Evolutionary conservation across 2,888 invertebrate species (phyloP).

Genomic region (Drosophila basisetae): DNA sequence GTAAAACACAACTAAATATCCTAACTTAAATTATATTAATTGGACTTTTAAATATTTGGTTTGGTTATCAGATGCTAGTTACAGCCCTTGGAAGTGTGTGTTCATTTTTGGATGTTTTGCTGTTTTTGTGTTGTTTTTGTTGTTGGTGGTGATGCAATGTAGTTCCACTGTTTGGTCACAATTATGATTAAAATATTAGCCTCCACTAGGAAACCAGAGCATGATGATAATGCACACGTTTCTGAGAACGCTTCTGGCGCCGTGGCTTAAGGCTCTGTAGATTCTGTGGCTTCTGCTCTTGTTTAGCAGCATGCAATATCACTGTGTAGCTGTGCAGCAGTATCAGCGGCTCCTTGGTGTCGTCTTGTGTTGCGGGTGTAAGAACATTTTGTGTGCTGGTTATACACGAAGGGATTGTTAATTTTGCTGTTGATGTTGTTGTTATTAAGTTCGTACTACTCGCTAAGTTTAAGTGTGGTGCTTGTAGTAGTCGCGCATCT

Average conservation of each 20-base stretch:
- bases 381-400: slow-evolving; percentile 57
- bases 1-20: slow-evolving; percentile 65
- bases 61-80: slow-evolving; percentile 72
- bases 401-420: slow-evolving; percentile 53
- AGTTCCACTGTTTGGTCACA: slow-evolving; percentile 41
- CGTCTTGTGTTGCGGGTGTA: slow-evolving; percentile 50
- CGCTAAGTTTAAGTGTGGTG: slow-evolving; percentile 48
- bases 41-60: slow-evolving; percentile 79
- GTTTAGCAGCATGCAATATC: slow-evolving; percentile 59
- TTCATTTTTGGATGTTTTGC: slow-evolving; percentile 15
- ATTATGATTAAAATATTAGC: slow-evolving; percentile 18
- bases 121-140: slow-evolving; percentile 7
- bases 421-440: slow-evolving; percentile 22
- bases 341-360: slow-evolving; percentile 45
- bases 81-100: slow-evolving; percentile 72
- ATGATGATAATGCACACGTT: slow-evolving; percentile 72
- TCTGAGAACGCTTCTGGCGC: slow-evolving; percentile 51
- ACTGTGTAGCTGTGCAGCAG: slow-evolving; percentile 75
- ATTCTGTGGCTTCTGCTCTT: slow-evolving; percentile 40
- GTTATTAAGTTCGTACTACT: slow-evolving; percentile 26
- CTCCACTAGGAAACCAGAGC: slow-evolving; percentile 79
- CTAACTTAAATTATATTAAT: slow-evolving; percentile 80
- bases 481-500: slow-evolving; percentile 54
- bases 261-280: slow-evolving; percentile 31
- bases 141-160: slow-evolving; percentile 43